Conservation (phyloP, 2,888 invertebrate genomes). For the Rhaphigaster nebulosa region DNA sequence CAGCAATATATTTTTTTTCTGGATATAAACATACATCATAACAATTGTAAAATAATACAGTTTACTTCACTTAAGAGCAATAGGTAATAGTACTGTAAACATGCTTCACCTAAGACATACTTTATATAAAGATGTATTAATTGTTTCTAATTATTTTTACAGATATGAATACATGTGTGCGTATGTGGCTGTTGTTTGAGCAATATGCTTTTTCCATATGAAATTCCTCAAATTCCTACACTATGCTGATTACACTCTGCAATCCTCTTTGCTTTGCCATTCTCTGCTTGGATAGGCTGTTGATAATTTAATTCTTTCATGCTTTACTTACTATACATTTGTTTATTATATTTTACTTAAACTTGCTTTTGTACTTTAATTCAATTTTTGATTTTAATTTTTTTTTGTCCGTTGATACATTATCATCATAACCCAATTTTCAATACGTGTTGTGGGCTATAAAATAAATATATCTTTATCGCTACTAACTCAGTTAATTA, state of each 20-base stretch:
- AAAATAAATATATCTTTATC: no score
- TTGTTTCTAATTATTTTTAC: not conserved
- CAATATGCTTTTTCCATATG: not conserved
- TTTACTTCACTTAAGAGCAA: no score
- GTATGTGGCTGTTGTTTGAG: slow-evolving; percentile 19
- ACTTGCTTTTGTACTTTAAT: no score
- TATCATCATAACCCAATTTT: no score
- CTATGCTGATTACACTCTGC: not conserved
- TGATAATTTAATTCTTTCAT: not conserved
- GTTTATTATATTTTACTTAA: no score
- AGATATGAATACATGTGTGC: slow-evolving; percentile 7
- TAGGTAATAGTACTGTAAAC: not conserved
- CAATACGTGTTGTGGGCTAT: no score
- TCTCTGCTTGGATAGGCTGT: not conserved
- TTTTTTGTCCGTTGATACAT: no score
- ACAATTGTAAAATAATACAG: no score
- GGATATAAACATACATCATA: no score
- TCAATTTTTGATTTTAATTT: no score
- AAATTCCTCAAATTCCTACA: not conserved
- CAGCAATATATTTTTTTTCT: no score
- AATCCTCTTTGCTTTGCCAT: not conserved
- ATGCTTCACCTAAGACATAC: not conserved
- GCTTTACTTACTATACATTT: not conserved
- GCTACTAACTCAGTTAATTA: no score
- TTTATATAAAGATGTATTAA: not conserved